Evolutionary conservation across 2,888 invertebrate genomes (phyloP), one percentile per base, ranked within the genome.

Genomic region (Agrochola lota): DNA sequence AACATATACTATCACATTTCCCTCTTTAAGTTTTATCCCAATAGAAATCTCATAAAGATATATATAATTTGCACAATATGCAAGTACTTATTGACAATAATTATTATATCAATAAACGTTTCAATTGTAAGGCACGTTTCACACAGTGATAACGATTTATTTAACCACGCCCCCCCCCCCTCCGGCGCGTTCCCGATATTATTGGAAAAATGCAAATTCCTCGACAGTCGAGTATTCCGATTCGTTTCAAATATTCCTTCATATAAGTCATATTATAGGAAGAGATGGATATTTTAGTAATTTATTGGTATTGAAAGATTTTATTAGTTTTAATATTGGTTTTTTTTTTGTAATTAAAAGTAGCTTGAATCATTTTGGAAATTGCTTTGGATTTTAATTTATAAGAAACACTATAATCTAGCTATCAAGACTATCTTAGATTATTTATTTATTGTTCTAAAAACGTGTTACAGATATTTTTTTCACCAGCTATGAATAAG

Each of bases 181-280:
- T 2, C 5, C 35, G 7, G 11, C 55, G 3, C 40, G 35, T 55
- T 35, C 26, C 20, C 73, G 68, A 23, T 80, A 74, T 77, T 85
- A 85, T 84, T 74, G 81, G 74, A 85, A 81, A 84, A 74, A 84
- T 81, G 81, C 70, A 81, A 84, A 84, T 85, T 71, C 35, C 66
- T 20, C 5, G 59, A 76, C 76, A 73, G 30, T 70, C 43, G 46
- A 64, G 69, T 63, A 77, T 72, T 81, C 62, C 62, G 55, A 77
- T 70, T 81, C 71, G 59, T 81, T 85, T 77, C 59, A 59, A 85
- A 69, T 70, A 74, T 85, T 85, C 49, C 35, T 49, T 66, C 57
- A 67, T 72, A 69, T n/a, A 40, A 67, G 12, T 85, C 55, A 73
- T 73, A 63, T 59, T 57, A 20, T 66, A 52, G 23, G 63, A 55